Conservation (phyloP, 1,140 invertebrate genomes). For the Aphelinus certus region DNA sequence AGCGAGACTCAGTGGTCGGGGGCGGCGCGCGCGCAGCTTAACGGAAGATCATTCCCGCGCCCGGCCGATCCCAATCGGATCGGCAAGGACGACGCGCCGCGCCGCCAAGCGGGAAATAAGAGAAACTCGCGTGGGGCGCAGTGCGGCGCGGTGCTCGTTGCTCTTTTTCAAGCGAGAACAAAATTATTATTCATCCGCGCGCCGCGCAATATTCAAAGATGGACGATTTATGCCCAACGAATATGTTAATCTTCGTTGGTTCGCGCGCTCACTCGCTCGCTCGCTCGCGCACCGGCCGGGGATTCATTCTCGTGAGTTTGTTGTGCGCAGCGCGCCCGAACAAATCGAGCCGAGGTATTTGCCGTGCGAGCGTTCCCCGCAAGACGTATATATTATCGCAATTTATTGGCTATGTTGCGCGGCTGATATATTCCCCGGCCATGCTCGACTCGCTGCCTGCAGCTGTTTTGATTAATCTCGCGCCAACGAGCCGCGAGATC, state of each 20-base stretch:
- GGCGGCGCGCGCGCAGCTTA: slow-evolving; percentile 51
- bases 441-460: no score
- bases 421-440: no score
- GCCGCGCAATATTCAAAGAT: slow-evolving; percentile 25
- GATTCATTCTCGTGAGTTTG: background rate
- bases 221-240: slow-evolving; percentile 33
- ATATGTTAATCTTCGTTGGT: slow-evolving; percentile 35
- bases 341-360: slow-evolving; percentile 38
- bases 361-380: background rate
- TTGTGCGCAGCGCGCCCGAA: slow-evolving; percentile 35
- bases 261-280: no score
- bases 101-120: slow-evolving; percentile 40
- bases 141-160: no score
- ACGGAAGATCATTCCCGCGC: slow-evolving; percentile 58
- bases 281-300: no score
- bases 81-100: slow-evolving; percentile 42
- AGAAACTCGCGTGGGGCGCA: slow-evolving; percentile 18
- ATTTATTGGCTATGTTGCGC: slow-evolving; percentile 14
- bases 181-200: slow-evolving; percentile 19
- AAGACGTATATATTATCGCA: slow-evolving; percentile 26
- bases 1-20: slow-evolving; percentile 6
- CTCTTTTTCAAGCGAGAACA: background rate
- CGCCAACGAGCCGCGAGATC: no score
- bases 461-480: no score
- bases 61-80: slow-evolving; percentile 44